Conservation (phyloP, 2,113 vertebrate species). For the Tragulus kanchil region DNA sequence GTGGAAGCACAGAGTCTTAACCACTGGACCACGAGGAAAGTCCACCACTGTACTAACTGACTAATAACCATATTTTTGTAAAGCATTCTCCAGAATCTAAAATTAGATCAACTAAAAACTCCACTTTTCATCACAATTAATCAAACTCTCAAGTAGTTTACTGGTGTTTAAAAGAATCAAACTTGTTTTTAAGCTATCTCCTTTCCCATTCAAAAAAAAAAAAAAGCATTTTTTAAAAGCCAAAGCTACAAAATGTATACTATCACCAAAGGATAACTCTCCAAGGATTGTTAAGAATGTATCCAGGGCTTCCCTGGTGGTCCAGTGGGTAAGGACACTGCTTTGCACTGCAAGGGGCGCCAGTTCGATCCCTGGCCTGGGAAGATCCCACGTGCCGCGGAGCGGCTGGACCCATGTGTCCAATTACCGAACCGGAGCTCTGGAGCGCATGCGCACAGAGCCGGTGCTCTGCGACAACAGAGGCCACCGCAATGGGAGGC, state of each 20-base stretch:
- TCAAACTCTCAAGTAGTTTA: background rate
- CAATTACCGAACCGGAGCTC: too few species aligned
- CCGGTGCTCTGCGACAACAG: too few species aligned
- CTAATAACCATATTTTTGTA: background rate
- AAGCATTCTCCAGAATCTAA: background rate
- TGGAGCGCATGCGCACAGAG: too few species aligned
- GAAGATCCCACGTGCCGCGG: too few species aligned
- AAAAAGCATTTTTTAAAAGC: background rate
- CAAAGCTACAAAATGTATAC: background rate
- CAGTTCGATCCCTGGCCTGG: too few species aligned
- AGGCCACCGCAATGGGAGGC: too few species aligned
- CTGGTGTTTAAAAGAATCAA: background rate
- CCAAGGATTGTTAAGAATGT: background rate
- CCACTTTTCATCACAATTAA: background rate
- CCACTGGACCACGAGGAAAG: background rate
- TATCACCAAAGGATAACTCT: background rate
- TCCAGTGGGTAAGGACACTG: too few species aligned
- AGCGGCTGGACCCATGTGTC: too few species aligned
- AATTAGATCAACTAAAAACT: background rate
- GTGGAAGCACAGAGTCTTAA: background rate
- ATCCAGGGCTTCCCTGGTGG: too few species aligned
- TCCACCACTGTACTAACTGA: background rate
- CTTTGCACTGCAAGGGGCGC: too few species aligned
- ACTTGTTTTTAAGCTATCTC: background rate
- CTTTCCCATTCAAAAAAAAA: background rate